Base-by-base conservation (phyloP, 1,140 invertebrate genomes). In the Oryctes rhinoceros region DNA sequence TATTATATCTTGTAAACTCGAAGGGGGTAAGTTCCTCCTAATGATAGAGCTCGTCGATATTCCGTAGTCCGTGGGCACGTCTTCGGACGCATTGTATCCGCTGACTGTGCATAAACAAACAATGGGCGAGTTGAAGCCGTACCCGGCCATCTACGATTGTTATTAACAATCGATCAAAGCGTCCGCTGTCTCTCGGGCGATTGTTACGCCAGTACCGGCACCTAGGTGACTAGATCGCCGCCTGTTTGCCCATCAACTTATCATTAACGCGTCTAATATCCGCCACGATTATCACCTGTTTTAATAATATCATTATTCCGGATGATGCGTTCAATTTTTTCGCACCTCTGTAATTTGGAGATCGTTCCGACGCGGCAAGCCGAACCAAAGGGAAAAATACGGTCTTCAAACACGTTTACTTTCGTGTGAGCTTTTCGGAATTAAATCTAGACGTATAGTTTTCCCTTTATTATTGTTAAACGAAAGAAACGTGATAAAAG, bases 141-240 rank as follows among this genome's bases (percentile, higher is more conserved):
- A 67, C 65, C 65, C 65, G 65, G 65, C 30, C 65, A 67, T 67
- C 65, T 67, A 67, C 65, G 65, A 67, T 67, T 67, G 65, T 67
- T 67, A 67, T 67, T 67, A 67, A 67, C 65, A 67, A 67, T 67
- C 65, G 65, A 67, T 67, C 65, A 67, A 67, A 67, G 65, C 65
- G 65, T 35, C 65, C 65, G 65, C 65, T 67, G 65, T 67, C 65
- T 67, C 30, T 6, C 18, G 13, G 18, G 65, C 65, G 18, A 67
- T 67, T 35, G 65, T 67, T 67, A 67, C 30, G 30, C 20, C 65
- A 20, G 65, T 18, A 67, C 65, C 65, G 65, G 65, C 65, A 67
- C 65, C 65, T 67, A 67, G 65, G 65, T 67, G 65, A 67, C 65
- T 67, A 67, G 65, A 67, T 67, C 65, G 18, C 65, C 65, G 65